These are phyloP conservation scores for Harpagifer antarcticus DNA, from an alignment of 2,797 vertebrate genomes.

Conservation along the genomic window DNA sequence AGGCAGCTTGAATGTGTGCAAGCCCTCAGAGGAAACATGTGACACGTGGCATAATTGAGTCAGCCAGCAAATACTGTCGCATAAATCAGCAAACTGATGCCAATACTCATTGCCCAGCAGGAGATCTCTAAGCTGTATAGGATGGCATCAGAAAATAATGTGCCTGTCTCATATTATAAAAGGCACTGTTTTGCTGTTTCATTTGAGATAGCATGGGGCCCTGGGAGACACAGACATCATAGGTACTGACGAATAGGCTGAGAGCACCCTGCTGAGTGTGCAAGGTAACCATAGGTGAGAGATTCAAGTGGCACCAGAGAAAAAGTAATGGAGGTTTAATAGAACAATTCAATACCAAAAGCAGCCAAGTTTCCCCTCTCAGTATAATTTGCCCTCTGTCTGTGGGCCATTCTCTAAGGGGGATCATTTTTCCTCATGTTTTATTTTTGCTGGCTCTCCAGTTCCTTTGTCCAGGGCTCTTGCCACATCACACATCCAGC, in stretches of 20 bases:
- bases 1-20: constrained; percentile 57
- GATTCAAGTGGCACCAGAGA: constrained; percentile 59
- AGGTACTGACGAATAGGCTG: constrained; percentile 66
- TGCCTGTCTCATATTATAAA: constrained; percentile 69
- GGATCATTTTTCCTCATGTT: constrained; percentile 64
- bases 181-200: constrained; percentile 68
- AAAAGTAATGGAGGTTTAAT: constrained; percentile 51
- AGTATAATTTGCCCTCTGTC: constrained; percentile 58
- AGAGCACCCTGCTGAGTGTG: constrained; percentile 69
- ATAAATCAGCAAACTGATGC: constrained; percentile 58
- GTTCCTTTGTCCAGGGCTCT: constrained; percentile 54
- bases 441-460: constrained; percentile 60
- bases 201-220: constrained; percentile 62
- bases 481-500: constrained; percentile 42
- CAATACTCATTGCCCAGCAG: constrained; percentile 51
- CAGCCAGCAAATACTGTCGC: constrained; percentile 61
- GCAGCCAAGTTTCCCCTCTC: constrained; percentile 46
- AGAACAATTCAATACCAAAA: constrained; percentile 55
- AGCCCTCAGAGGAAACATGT: constrained; percentile 69
- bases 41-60: constrained; percentile 78
- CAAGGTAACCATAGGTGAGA: constrained; percentile 62
- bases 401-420: constrained; percentile 38
- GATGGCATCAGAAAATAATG: constrained; percentile 49
- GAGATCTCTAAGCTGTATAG: constrained; percentile 45
- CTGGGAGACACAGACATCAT: constrained; percentile 49